Base-by-base conservation (phyloP, 2,113 vertebrate genomes). In the Clarias gariepinus region DNA sequence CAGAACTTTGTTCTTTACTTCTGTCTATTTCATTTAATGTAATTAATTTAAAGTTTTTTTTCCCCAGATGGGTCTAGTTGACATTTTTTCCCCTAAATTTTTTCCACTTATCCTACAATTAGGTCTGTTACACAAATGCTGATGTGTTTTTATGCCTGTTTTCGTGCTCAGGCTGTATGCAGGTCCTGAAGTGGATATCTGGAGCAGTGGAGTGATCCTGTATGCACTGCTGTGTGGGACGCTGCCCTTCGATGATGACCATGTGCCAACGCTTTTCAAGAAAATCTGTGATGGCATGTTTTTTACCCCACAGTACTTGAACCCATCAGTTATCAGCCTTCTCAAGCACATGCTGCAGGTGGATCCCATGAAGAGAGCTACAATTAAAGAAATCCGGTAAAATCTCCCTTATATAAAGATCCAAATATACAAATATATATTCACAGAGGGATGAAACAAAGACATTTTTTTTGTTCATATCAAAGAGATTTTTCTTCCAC, bases 221-320 rank as follows among this genome's bases (percentile, higher is more conserved):
- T 99, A 99, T 25, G 98, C 98, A 55, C 92, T 99, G 88, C 91
- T 99, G 79, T 99, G 98, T 16, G 98, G 98, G 87, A 99, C 98
- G 0, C 96, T 99, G 88, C 98, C 98, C 1, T 99, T 99, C 68
- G 98, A 99, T 81, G 98, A 99, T 60, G 98, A 99, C 92, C 98
- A 99, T 0, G 98, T 99, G 95, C 98, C 98, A 95, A 99, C 98
- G 0, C 96, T 99, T 86, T 99, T 99, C 92, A 99, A 99, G 95
- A 99, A 99, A 95, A 99, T 99, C 94, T 99, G 98, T 83, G 98
- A 99, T 83, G 98, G 98, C 83, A 98, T 99, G 87, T 99, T 99
- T 93, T 99, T 99, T 93, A 98, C 97, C 0, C 98, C 98, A 53
- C 98, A 98, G 90, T 98, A 99, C 92, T 95, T 99, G 91, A 97